Percentiles rank a stretch among this genome's conserved stretches.
Evolutionary conservation across 1,140 invertebrate species (phyloP).

Genomic region (Temnothorax longispinosus): DNA sequence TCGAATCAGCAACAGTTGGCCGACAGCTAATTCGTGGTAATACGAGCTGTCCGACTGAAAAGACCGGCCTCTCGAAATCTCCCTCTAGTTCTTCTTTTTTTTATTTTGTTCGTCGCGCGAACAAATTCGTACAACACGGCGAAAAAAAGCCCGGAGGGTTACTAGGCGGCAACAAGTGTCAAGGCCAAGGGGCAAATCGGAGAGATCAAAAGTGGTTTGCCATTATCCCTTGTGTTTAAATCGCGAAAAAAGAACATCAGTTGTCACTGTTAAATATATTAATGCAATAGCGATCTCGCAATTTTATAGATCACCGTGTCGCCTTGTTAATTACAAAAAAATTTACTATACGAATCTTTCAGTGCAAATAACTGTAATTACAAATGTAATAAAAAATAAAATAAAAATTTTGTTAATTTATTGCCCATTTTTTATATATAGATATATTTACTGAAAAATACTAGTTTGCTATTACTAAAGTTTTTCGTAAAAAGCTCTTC

Average conservation of each 20-base stretch:
- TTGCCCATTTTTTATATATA: neutral
- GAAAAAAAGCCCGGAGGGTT: conserved; percentile 4
- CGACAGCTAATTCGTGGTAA: conserved; percentile 38
- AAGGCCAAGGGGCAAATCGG: neutral
- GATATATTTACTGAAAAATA: neutral
- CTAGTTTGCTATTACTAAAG: neutral
- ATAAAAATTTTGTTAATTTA: neutral
- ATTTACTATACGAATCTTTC: neutral
- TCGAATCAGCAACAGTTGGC: conserved; percentile 67
- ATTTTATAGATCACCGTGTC: neutral
- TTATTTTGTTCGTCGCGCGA: conserved; percentile 1
- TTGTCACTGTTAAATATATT: neutral
- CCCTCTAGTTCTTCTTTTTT: neutral
- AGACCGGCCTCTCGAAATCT: conserved; percentile 25
- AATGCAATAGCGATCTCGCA: neutral
- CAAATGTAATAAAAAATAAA: neutral
- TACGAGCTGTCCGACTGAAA: conserved; percentile 28
- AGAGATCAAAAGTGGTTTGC: neutral
- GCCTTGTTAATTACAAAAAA: neutral
- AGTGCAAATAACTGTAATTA: neutral
- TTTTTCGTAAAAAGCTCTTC: neutral
- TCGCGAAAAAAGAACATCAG: neutral
- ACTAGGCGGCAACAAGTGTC: conserved; percentile 27
- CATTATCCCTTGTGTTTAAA: neutral
- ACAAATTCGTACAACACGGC: conserved; percentile 33